Conservation (phyloP, 2,113 vertebrate genomes). For the Spheniscus mendiculus region DNA sequence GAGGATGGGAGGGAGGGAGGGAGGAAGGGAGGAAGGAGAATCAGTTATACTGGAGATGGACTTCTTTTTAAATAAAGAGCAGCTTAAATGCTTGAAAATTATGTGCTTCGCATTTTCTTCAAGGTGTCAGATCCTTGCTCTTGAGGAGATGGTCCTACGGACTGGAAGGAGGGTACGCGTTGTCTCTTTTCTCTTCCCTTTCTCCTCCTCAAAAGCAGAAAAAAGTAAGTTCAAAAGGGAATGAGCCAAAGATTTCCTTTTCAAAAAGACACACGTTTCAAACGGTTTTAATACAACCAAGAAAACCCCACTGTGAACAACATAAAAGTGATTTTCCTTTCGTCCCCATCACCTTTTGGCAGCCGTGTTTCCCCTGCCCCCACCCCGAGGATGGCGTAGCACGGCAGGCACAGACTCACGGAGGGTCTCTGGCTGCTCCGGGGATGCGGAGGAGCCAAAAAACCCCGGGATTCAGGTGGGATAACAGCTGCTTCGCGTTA, state of each 20-base stretch:
- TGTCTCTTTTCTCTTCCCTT: neutral
- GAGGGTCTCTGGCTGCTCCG: neutral
- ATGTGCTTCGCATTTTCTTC: neutral
- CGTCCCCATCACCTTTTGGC: neutral
- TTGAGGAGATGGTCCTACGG: neutral
- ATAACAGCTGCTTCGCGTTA: slow-evolving; percentile 25
- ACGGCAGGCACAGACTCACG: too few relatives aligned
- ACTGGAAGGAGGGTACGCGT: neutral
- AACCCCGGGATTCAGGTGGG: neutral
- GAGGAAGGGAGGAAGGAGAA: too few relatives aligned
- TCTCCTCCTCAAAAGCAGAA: neutral
- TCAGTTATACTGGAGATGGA: neutral
- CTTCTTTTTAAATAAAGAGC: neutral
- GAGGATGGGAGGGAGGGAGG: neutral
- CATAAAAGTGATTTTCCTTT: neutral
- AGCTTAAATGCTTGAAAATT: neutral
- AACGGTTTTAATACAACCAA: neutral
- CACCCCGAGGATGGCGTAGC: neutral
- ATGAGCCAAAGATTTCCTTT: neutral
- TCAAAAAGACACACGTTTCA: neutral
- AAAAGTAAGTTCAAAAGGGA: neutral
- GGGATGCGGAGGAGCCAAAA: neutral
- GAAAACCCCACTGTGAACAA: neutral
- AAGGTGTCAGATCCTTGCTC: neutral
- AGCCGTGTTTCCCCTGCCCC: neutral